Base-by-base conservation (phyloP, 92 coral and sea anemone species). In the Porites cylindrica region DNA sequence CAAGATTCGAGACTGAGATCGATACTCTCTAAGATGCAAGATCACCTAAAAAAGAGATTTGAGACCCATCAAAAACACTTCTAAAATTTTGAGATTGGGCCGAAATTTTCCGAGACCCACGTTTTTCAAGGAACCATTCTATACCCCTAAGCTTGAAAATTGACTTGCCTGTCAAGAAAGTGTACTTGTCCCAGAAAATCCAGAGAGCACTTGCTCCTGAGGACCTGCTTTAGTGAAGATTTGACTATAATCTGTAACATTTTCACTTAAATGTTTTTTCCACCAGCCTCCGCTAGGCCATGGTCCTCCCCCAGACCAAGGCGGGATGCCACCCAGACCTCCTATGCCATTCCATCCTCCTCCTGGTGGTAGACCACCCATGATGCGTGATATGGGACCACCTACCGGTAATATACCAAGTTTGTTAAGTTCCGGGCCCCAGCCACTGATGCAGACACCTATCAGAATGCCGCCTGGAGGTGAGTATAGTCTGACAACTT, bases 401-500 rank as follows among this genome's bases (percentile, higher is more conserved):
- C 79, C 80, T 1, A 11, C 78, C 26, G 58, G 87, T 23, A 83
- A 86, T 20, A 86, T 81, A 53, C 92, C 92, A 18, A 56, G 87
- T 32, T 67, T 89, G 74, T 76, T 75, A 51, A 90, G 90, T 7
- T 90, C 93, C 18, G 93, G 90, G 4, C 93, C 93, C 38, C 82
- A 86, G 5, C 93, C 92, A 0, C 82, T 76, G 10, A 74, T 81
- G 85, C 78, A 63, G 69, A 32, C 53, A 6, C 87, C 79, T 1
- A 59, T 83, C 63, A 50, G 87, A 68, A 80, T 83, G 87, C 87
- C 87, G 2, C 80, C 87, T 17, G 80, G 87, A 47, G 87, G 87
- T 83, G 43, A 47, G 87, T 58, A 50, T 5, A 58, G 32, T 20
- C 14, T 8, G 20, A 10, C n/a, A 16, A 38, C 47, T 38, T 38